Base-by-base conservation (phyloP, 30 jellyfish, hydroid and myxozoan species). In the Morbakka virulenta region DNA sequence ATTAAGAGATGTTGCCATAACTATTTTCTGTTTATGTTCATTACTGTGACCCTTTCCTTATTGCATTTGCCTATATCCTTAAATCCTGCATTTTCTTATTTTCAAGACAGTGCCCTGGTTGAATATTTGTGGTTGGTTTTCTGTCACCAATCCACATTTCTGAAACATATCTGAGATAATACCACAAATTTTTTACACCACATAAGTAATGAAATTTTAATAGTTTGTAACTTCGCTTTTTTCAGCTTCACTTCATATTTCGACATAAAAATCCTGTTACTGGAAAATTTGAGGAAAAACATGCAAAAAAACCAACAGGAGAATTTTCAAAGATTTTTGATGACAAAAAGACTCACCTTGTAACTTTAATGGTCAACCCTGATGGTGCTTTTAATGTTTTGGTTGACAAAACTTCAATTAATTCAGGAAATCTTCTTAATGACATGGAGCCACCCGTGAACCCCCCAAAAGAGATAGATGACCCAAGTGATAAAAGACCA, bases 381-480 rank as follows among this genome's bases (percentile, higher is more conserved):
- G 99, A 81, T 53, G 81, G 86, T 73, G 70, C 95, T 3, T 92
- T 72, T 65, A 90, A 79, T 41, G 52, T 92, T 62, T 76, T 62
- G 23, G 89, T 92, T 30, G 99, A 92, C 41, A 85, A 80, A 66
- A 72, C 67, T n/a, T 79, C 64, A 27, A 89, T 92, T n/a, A 80
- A 76, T 63, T 77, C 87, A 23, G 99, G 99, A 27, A 86, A 95
- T 51, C 63, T 92, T 66, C 29, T 92, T 34, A 80, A 34, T 28
- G 96, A 84, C 62, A 76, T 85, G 75, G 96, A 85, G 52, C 99
- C 99, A n/a, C 84, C 99, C 0, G 99, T 92, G 22, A 85, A 85
- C 48, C 99, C 99, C 35, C 87, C 96, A 1, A 65, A 25, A 29
- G 95, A 85, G 52, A 86, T 92, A 11, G 99, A 92, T 63, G 99